phyloP scores from a whole-genome alignment of 2,113 vertebrate species.

The Cottus gobio region DNA sequence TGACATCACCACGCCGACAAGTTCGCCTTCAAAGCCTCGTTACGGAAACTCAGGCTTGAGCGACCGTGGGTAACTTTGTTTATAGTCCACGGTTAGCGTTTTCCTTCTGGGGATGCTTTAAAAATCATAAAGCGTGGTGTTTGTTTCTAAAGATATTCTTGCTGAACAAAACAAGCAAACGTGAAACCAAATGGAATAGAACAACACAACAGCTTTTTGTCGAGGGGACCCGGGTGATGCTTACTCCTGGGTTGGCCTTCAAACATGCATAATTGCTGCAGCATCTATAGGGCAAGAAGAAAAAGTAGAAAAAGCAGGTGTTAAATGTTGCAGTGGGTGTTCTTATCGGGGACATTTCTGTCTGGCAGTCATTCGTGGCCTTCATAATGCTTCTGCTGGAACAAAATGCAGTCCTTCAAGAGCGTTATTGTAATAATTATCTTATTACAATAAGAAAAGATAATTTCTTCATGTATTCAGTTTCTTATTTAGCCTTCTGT shows the following conservation, averaged over 20 bases:
- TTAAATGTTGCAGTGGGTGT: slow-evolving; percentile 69
- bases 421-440: background rate
- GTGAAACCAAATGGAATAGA: background rate
- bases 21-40: background rate
- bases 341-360: slow-evolving; percentile 76
- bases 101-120: background rate
- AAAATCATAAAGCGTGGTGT: background rate
- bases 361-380: slow-evolving; percentile 72
- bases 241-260: background rate
- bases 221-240: background rate
- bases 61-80: background rate
- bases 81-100: background rate
- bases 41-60: background rate
- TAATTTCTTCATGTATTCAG: background rate
- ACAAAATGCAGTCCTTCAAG: slow-evolving; percentile 53
- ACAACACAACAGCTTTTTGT: background rate
- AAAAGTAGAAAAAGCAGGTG: slow-evolving; percentile 72
- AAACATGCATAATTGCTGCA: background rate
- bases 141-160: background rate
- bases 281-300: background rate
- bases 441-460: background rate
- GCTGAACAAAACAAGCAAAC: background rate
- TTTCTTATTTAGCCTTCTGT: background rate
- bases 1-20: background rate
- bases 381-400: slow-evolving; percentile 60